Evolutionary conservation across 2,113 vertebrate genomes (phyloP), one percentile per base, ranked within the genome.

Genomic region (Smithornis capensis): DNA sequence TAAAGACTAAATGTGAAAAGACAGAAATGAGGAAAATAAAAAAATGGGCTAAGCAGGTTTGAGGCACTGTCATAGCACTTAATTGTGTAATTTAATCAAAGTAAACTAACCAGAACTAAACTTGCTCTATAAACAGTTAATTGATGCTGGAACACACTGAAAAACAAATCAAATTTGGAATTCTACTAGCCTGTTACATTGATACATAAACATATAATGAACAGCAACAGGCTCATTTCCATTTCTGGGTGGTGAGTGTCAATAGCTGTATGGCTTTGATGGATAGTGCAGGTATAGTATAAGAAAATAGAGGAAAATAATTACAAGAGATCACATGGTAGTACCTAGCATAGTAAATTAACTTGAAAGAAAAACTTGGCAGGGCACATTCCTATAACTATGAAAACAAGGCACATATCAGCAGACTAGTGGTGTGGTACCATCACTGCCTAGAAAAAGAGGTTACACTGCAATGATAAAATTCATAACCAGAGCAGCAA

Each of bases 131-230:
- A 79, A 95, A 71, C 24, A 69, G 75, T 79, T 84, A 81, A 94
- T 75, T 79, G 28, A 38, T 83, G 21, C 28, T 94, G 83, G 67
- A 94, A 71, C 37, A 89, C 47, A 55, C 69, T 85, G 73, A 94
- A 93, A 86, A 93, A 77, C 53, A 80, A 87, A 88, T 75, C 56
- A 95, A 90, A 70, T 76, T 90, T 84, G 88, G 74, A 79, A 94
- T 94, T 92, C 45, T 57, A 73, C 53, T 60, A 79, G n/a, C 15
- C 8, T 78, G 40, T 83, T 95, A 89, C 38, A 53, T 14, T 17
- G 35, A 18, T 85, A 52, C 23, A 70, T 91, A 94, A 96, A 88
- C 73, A 93, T 18, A 27, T 45, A 90, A 87, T 0, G 0, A 89
- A 77, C 25, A 81, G 53, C 21, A 35, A 88, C 94, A 96, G 57